Evolutionary conservation across 2,888 invertebrate species (phyloP), one percentile per base, ranked within the genome.

Genomic region (Taphrorychus bicolor): DNA sequence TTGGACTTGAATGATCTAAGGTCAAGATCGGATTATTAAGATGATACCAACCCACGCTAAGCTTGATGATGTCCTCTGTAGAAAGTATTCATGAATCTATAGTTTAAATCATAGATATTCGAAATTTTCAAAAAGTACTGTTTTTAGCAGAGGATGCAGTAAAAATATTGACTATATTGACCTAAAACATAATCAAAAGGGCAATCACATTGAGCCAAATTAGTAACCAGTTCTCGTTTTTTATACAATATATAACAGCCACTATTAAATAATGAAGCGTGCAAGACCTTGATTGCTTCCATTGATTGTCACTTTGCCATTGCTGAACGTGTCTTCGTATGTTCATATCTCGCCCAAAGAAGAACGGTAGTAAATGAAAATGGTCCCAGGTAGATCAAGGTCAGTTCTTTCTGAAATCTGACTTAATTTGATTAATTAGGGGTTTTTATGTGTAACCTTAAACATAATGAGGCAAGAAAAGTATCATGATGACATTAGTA

Each of bases 11-110:
- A n/a, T 18, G 16, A 5, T 14, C 7, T 62, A 62, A 62, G 62
- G 62, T 62, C 62, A 62, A 62, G 54, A 62, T 2, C 62, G 42
- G 17, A 23, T 17, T n/a, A n/a, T 54, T 56, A 62, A 45, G 24
- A 45, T 62, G 41, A 18, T 16, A 17, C 16, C 53, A 24, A 53
- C 52, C 60, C 42, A 60, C 60, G 41, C 41, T 22, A 5, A 14
- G 41, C 53, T 24, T 49, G 53, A 4, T 53, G 14, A n/a, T 22
- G 22, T 21, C 7, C 24, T 14, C 14, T 14, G 22, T 53, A 53
- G 53, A 53, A 58, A 45, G 42, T 45, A 58, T 17, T 11, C 4
- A 48, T 14, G 9, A 16, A 32, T 32, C 32, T 32, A 32, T 32
- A 32, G 32, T 3, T 3, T 2, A 3, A 32, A 11, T 2, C 1